A percentile compares a stretch with the other conserved stretches of the same genome.
These are phyloP conservation scores for Adoxophyes honmai DNA, from an alignment of 1,140 invertebrate species.

Conservation along the genomic window DNA sequence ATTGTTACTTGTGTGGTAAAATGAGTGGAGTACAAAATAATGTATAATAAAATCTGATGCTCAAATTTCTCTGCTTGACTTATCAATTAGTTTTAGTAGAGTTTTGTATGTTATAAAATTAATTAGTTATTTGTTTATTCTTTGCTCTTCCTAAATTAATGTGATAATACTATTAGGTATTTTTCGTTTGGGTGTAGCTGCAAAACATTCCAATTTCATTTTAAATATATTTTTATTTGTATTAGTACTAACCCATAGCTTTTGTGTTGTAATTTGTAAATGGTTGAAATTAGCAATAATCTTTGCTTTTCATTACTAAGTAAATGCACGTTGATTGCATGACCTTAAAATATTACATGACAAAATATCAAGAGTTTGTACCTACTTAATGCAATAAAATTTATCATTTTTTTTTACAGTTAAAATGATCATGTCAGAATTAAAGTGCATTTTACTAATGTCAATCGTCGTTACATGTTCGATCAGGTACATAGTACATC, in stretches of 20 bases:
- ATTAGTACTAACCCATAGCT: conserved; percentile 34
- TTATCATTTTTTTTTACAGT: too few species aligned
- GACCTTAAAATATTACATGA: too few species aligned
- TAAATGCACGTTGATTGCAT: conserved; percentile 45
- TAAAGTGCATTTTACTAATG: conserved; percentile 1
- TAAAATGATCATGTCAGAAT: neutral
- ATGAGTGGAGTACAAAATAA: conserved; percentile 42
- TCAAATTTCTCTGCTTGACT: conserved; percentile 55
- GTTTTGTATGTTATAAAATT: conserved; percentile 28
- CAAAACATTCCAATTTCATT: conserved; percentile 32
- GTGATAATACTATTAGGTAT: conserved; percentile 47
- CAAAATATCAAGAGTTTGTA: too few species aligned
- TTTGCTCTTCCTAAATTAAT: conserved; percentile 51
- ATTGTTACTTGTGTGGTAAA: conserved; percentile 43
- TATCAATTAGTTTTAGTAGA: conserved; percentile 32
- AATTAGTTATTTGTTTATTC: conserved; percentile 50
- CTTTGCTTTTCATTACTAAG: conserved; percentile 42
- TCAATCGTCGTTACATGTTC: neutral
- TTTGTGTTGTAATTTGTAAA: conserved; percentile 37
- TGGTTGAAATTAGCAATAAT: conserved; percentile 31
- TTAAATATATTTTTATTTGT: conserved; percentile 28
- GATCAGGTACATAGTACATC: conserved; percentile 25
- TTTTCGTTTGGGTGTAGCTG: conserved; percentile 51
- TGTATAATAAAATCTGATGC: conserved; percentile 49
- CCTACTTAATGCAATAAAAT: too few species aligned